Base-by-base conservation (phyloP, 2,888 invertebrate species). In the Chesias legatella region DNA sequence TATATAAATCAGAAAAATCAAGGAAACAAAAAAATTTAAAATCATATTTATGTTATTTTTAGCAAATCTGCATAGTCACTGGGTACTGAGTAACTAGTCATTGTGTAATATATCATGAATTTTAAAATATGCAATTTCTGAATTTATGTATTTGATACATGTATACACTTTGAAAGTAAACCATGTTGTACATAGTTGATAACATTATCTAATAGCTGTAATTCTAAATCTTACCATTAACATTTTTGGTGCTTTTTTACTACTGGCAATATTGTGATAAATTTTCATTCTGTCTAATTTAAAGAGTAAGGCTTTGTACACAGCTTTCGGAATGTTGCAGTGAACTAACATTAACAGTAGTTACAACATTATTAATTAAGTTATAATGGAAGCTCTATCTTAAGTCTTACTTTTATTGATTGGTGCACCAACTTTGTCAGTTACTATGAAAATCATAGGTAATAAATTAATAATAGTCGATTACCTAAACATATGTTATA, bases 251-350 rank as follows among this genome's bases (percentile, higher is more conserved):
- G 84, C 82, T 86, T 84, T 64, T 69, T 60, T 65, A 67, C 65
- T 67, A 74, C 76, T 79, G 69, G 82, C 77, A 76, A 79, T 68
- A 72, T 78, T 77, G 78, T 77, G 75, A 80, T 80, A 76, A 66
- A 71, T 76, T 67, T 74, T 73, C 66, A 57, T 70, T 71, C 57
- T n/a, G 58, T 66, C 67, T 69, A 66, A 69, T 70, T 64, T 70
- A 66, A 29, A 39, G 43, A 69, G 63, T 79, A 81, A 79, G 77
- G 86, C 86, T 85, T 86, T 88, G 88, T 88, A 86, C 67, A 86
- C 83, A 86, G 88, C 88, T 86, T 85, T 68, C 85, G 88, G 88
- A 88, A 84, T 88, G 88, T 88, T 86, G 76, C 73, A 79, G 74
- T 81, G 73, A 79, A 80, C 77, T 78, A 75, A 76, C 76, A 85